phyloP scores from a whole-genome alignment of 2,888 invertebrate genomes.

The Platycnemis pennipes region DNA sequence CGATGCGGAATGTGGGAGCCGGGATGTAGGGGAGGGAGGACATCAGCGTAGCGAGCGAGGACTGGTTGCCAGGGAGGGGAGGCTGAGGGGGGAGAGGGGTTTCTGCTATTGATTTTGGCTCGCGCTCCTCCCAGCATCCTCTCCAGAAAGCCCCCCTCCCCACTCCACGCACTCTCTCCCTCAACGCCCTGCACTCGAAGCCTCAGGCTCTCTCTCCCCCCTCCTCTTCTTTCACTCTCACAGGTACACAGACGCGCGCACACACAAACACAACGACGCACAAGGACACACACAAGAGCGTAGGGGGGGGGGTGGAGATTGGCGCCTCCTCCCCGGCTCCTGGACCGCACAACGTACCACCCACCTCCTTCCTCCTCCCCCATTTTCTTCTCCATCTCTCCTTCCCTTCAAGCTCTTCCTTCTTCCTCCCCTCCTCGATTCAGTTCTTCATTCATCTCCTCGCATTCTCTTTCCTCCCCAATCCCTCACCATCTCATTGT shows the following conservation, averaged over 20 bases:
- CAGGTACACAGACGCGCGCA: neutral
- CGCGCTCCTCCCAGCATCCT: neutral
- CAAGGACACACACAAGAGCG: too few species aligned
- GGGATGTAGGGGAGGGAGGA: neutral
- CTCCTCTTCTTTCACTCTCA: neutral
- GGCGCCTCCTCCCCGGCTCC: neutral
- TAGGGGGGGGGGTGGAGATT: too few species aligned
- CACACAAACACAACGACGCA: neutral
- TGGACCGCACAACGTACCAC: neutral
- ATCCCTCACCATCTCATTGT: too few species aligned
- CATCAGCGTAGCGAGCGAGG: neutral
- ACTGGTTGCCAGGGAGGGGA: neutral
- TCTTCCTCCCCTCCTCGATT: too few species aligned
- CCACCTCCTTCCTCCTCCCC: neutral
- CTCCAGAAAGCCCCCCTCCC: neutral
- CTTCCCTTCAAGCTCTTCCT: too few species aligned
- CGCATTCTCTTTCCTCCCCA: too few species aligned
- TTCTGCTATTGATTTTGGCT: slow-evolving; percentile 24
- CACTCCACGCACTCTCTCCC: neutral
- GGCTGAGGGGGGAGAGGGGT: neutral
- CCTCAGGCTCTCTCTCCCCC: neutral
- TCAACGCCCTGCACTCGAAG: neutral
- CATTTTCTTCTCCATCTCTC: neutral
- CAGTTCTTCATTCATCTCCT: too few species aligned
- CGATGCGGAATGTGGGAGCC: neutral